phyloP scores from a whole-genome alignment of 2,113 vertebrate species.

The Prolemur simus region DNA sequence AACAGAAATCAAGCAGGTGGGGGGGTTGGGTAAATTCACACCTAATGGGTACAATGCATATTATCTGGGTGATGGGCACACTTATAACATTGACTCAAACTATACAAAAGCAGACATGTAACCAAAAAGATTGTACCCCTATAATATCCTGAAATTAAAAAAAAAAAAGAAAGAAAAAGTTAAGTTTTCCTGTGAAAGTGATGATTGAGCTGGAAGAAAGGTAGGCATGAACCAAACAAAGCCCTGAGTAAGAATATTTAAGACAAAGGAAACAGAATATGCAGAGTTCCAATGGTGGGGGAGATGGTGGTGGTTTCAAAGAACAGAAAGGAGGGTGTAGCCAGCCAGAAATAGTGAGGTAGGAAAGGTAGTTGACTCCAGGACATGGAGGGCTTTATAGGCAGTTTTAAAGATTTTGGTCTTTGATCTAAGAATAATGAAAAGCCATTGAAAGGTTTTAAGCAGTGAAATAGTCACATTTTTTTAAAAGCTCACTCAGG shows the following conservation, averaged over 20 bases:
- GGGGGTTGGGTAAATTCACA: too few species aligned
- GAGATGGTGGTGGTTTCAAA: not conserved
- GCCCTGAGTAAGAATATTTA: not conserved
- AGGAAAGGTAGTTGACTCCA: not conserved
- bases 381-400: not conserved
- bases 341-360: not conserved
- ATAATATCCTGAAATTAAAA: too few species aligned
- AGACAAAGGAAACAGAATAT: not conserved
- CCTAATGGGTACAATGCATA: too few species aligned
- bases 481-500: not conserved
- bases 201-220: conserved; percentile 14
- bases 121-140: too few species aligned
- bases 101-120: too few species aligned
- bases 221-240: not conserved
- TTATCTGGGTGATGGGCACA: too few species aligned
- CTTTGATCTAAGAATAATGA: not conserved
- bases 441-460: not conserved
- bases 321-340: not conserved
- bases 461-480: not conserved
- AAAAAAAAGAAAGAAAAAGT: too few species aligned
- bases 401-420: not conserved
- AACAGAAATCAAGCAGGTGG: too few species aligned
- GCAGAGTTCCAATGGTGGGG: not conserved
- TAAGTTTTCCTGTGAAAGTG: not conserved
- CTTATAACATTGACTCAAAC: too few species aligned